Base-by-base conservation (phyloP, 2,113 vertebrate species). In the Hoplias malabaricus region DNA sequence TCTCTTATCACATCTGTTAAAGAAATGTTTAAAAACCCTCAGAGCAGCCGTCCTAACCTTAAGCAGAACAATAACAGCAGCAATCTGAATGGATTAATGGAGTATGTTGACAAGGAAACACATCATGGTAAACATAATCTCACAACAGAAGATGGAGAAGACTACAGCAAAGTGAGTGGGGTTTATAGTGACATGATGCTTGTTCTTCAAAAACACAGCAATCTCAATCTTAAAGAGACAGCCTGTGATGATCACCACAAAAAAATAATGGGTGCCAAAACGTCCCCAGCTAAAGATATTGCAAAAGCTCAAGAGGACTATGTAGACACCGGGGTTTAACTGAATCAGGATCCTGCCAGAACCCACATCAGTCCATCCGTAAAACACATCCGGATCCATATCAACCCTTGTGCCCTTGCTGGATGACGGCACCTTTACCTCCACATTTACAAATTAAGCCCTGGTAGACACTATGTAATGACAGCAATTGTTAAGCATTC, bases 81-180 rank as follows among this genome's bases (percentile, higher is more conserved):
- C 84, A 36, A 46, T 77, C 40, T 67, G 83, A 75, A 53, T 53
- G 13, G 90, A 78, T 82, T 72, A 87, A 33, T 87, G 57, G 88
- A 93, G 73, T 96, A 95, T 0, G 94, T 94, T 73, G 94, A 92
- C 77, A 89, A 90, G 81, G 81, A 90, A 74, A 91, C 75, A 78
- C 85, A 84, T 67, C 85, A 92, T 5, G 84, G 88, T 16, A 85
- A 79, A 0, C 73, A 91, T 31, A 80, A 90, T 5, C 69, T 93
- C 38, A 75, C 89, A 62, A 87, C 87, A 3, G 92, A 93, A 80
- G 88, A 82, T 10, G 89, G 86, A 73, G 88, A 88, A 82, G 87
- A 91, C 73, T 97, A 97, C 71, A 92, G 93, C 25, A 91, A 89
- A 80, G 92, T 96, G 38, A 92, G 91, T 66, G 88, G 87, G 21